Base-by-base conservation (phyloP, 2,113 vertebrate species). In the Catagonus wagneri region DNA sequence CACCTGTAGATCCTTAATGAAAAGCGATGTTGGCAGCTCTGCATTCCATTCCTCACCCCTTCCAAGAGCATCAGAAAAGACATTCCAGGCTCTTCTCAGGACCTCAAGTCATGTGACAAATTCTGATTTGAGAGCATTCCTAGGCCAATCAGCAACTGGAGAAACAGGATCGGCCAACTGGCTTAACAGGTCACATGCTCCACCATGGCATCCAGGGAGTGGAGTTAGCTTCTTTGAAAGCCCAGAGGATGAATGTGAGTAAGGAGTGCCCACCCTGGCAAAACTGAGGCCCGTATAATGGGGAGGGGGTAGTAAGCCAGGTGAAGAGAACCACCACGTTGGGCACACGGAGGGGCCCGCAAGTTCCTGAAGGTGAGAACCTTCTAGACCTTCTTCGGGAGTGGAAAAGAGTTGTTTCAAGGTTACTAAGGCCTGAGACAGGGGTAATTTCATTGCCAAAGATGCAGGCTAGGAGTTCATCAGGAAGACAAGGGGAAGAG, bases 181-280 rank as follows among this genome's bases (percentile, higher is more conserved):
- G 36, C 74, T 85, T 44, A 22, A 29, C 52, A 63, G 36, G 22
- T 29, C 22, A 11, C 9, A 5, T 69, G n/a, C 6, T 61, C 39
- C 22, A 20, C 19, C 1, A 3, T 0, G 0, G 7, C 25, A 6
- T 29, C 84, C 39, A 19, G 23, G 7, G 58, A 23, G 15, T 54
- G 6, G 50, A 14, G n/a, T 22, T 19, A 7, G 32, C 32, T 32
- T 81, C 56, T 29, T 78, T 23, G 14, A 65, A 52, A 88, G 52
- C 29, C 39, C 34, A 66, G n/a, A 68, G 81, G 54, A 63, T 32
- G 39, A 29, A 16, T 16, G 10, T 66, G 71, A 36, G 11, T 13
- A 20, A 52, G 19, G 15, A 9, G 13, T 9, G 34, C 60, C 16
- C 19, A 7, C 39, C 27, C 29, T 19, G 16, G 54, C 56, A 85